Evolutionary conservation across 2,797 vertebrate species (phyloP), one percentile per base, ranked within the genome.

Genomic region (Lepus oiostolus): DNA sequence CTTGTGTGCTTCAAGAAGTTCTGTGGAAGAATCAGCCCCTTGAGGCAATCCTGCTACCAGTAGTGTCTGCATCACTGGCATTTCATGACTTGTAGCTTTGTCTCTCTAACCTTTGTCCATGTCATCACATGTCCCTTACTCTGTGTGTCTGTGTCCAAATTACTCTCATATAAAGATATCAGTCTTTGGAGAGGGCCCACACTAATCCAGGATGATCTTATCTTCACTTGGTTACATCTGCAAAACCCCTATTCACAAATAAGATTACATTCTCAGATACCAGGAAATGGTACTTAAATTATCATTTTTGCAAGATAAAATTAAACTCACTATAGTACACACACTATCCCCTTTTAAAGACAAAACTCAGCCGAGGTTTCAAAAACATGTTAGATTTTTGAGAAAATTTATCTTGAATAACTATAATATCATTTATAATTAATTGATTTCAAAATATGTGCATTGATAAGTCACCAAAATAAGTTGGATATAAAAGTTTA

Each of bases 41-140:
- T 11, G 14, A 35, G 65, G 68, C 5, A 50, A 35, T 28, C 30
- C 14, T 21, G 24, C 17, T 70, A 32, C 52, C 28, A 35, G 30
- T 30, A 12, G 1, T 38, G 17, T 38, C 14, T 54, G 2, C 13
- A 7, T 52, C 21, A 22, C 1, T 52, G 38, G 0, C 12, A 38
- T 42, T 22, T 16, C 11, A 22, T 38, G 22, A n/a, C 2, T 89
- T 74, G 7, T 7, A 62, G 38, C 26, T 75, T 0, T 5, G 1
- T 30, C 5, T 2, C 17, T 17, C 28, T 14, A 4, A 16, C 54
- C 22, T 32, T 28, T 72, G 1, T 68, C 24, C 6, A 0, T 77
- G 1, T 13, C 28, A 1, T 11, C 7, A 2, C 67, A 6, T 6
- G 22, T 21, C 13, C n/a, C 8, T 35, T 4, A 5, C 7, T 68